Conservation (phyloP, 2,797 vertebrate genomes). For the Myotis daubentonii region DNA sequence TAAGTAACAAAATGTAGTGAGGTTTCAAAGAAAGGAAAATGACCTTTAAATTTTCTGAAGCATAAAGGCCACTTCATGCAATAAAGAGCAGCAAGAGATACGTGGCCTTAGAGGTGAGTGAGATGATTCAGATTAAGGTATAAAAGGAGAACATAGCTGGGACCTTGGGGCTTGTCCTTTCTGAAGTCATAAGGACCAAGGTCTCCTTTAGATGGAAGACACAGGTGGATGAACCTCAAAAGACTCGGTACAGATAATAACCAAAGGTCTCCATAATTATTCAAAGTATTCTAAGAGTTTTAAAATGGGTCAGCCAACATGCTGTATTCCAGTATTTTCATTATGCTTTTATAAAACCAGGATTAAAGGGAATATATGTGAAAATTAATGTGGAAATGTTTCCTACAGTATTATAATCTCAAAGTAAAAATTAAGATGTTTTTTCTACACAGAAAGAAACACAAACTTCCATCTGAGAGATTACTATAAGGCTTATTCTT, state of each 20-base stretch:
- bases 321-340: constrained; percentile 13
- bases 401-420: neutral
- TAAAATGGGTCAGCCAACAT: neutral
- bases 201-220: constrained; percentile 53
- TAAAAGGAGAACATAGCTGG: constrained; percentile 65
- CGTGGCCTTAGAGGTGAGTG: constrained; percentile 74
- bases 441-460: neutral
- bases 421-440: constrained; percentile 41
- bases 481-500: neutral
- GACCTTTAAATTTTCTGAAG: constrained; percentile 84
- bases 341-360: neutral
- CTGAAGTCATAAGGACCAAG: constrained; percentile 49
- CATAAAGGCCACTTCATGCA: constrained; percentile 70
- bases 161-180: constrained; percentile 56
- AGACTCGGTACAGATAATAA: constrained; percentile 38
- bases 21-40: constrained; percentile 82
- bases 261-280: constrained; percentile 65
- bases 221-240: neutral
- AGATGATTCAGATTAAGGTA: constrained; percentile 69
- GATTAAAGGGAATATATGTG: neutral
- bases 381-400: constrained; percentile 42
- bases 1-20: constrained; percentile 80
- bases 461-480: neutral
- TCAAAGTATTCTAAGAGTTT: constrained; percentile 38
- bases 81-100: constrained; percentile 70